These are phyloP conservation scores for Chrysina gloriosa DNA, from an alignment of 2,888 invertebrate genomes.

Conservation along the genomic window DNA sequence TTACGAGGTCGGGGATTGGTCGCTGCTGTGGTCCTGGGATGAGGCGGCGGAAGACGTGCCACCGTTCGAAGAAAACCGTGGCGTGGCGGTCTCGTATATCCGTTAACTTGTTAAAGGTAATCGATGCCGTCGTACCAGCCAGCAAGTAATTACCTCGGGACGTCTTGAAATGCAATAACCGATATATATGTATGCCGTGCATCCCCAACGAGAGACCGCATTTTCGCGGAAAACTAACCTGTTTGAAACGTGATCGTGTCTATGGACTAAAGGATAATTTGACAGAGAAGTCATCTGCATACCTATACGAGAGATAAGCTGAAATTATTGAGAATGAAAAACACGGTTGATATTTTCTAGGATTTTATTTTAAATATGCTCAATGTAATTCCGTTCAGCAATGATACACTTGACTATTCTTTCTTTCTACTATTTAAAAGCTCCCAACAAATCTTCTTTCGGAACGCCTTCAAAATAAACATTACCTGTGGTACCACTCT, in stretches of 20 bases:
- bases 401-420: too few species aligned
- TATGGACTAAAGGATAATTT: background rate
- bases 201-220: background rate
- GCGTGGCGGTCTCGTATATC: constrained; percentile 49
- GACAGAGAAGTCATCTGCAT: too few species aligned
- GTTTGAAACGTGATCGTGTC: background rate
- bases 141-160: constrained; percentile 34
- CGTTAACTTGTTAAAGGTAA: constrained; percentile 51
- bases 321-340: too few species aligned
- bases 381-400: too few species aligned
- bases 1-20: constrained; percentile 49
- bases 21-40: constrained; percentile 4
- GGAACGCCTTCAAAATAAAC: too few species aligned
- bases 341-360: too few species aligned
- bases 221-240: background rate
- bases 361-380: too few species aligned
- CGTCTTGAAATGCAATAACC: constrained; percentile 40
- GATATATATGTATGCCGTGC: constrained; percentile 25
- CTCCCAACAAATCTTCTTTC: too few species aligned
- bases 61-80: constrained; percentile 10
- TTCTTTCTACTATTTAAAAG: too few species aligned
- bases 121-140: constrained; percentile 44
- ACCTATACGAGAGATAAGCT: too few species aligned
- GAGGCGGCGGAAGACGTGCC: constrained; percentile 16
- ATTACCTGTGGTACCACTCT: too few species aligned